Conservation (phyloP, 2,888 invertebrate genomes). For the Drosophila acutilabella region DNA sequence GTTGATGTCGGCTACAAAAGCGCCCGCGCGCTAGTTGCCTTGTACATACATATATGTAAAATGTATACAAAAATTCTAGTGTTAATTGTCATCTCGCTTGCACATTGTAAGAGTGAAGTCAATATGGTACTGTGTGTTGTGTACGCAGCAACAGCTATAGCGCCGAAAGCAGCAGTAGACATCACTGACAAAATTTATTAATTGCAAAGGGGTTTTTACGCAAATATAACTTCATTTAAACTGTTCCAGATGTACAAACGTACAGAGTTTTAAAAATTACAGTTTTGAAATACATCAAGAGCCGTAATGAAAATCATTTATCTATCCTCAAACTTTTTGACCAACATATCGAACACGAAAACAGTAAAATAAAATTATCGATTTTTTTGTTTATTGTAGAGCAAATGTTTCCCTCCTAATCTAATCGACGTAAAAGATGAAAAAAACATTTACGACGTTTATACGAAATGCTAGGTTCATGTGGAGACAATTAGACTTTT, state of each 20-base stretch:
- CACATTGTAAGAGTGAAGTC: slow-evolving; percentile 62
- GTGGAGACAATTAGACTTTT: no score
- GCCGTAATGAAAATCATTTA: slow-evolving; percentile 38
- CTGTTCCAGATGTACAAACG: slow-evolving; percentile 17
- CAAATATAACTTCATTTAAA: slow-evolving; percentile 17
- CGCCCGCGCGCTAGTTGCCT: slow-evolving; percentile 70
- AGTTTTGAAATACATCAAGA: slow-evolving; percentile 26
- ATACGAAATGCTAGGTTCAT: not conserved
- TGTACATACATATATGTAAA: slow-evolving; percentile 46
- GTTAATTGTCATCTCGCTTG: slow-evolving; percentile 72
- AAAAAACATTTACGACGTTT: not conserved
- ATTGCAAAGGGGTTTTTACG: slow-evolving; percentile 6
- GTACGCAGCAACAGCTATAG: slow-evolving; percentile 69
- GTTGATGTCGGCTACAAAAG: slow-evolving; percentile 55
- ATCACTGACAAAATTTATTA: slow-evolving; percentile 21
- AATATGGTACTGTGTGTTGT: slow-evolving; percentile 58
- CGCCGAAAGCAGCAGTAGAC: slow-evolving; percentile 34
- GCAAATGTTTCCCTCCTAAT: not conserved
- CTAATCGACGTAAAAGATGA: slow-evolving; percentile 12
- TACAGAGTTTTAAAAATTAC: slow-evolving; percentile 12
- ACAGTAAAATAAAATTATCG: slow-evolving; percentile 43
- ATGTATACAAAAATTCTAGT: slow-evolving; percentile 63
- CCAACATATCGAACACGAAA: slow-evolving; percentile 63
- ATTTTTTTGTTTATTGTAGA: slow-evolving; percentile 21
- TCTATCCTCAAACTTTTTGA: slow-evolving; percentile 51